Percentiles rank a stretch among this genome's conserved stretches.
Conservation (phyloP, 1,140 invertebrate genomes). For the Platorchestia sp. region DNA sequence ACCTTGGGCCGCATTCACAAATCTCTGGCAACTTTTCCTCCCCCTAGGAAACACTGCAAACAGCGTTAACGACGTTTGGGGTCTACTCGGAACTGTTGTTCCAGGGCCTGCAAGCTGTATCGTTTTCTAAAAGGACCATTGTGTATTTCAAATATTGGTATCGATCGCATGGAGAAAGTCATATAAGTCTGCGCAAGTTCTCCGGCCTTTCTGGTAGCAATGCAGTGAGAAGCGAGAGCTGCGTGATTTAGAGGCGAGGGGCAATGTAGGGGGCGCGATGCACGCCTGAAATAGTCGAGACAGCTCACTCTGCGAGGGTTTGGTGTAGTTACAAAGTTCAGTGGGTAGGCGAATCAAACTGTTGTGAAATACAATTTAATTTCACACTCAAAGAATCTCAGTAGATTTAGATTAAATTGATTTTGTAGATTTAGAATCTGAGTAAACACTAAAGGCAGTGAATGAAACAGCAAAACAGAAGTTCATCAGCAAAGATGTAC, state of each 20-base stretch:
- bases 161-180: background rate
- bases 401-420: too few relatives aligned
- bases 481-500: too few relatives aligned
- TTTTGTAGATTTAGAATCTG: too few relatives aligned
- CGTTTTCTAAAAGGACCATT: background rate
- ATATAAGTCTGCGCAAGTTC: background rate
- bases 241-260: background rate
- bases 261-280: background rate
- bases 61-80: background rate
- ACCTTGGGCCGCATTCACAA: slow-evolving; percentile 24
- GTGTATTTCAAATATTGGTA: background rate
- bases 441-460: too few relatives aligned
- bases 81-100: background rate
- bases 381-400: too few relatives aligned
- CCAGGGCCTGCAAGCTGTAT: background rate
- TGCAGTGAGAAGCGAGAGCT: background rate
- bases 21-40: background rate
- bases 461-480: too few relatives aligned
- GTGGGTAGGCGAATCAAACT: too few relatives aligned
- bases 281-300: background rate
- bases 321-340: too few relatives aligned
- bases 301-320: too few relatives aligned
- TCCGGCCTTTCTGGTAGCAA: background rate
- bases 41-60: background rate
- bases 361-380: too few relatives aligned